Base-by-base conservation (phyloP, 2,888 invertebrate species). In the Melikaiella ostensackeni region DNA sequence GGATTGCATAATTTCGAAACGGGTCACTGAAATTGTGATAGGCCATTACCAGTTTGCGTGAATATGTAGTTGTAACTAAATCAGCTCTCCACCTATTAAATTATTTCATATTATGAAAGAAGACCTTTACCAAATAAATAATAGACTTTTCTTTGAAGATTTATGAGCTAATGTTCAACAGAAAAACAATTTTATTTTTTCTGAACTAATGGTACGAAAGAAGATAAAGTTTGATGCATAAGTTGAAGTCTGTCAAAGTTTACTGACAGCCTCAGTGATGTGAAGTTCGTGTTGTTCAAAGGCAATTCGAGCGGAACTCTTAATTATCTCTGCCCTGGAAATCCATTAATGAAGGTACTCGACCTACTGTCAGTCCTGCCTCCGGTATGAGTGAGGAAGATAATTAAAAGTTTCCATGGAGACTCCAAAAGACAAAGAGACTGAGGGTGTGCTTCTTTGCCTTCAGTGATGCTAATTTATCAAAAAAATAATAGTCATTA, bases 381-480 rank as follows among this genome's bases (percentile, higher is more conserved):
- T 30, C n/a, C 46, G 24, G 66, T 75, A n/a, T 57, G 33, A 27
- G 11, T 30, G 38, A 63, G 73, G 78, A 83, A 84, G 87, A 85
- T 87, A 86, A 88, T 87, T 86, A 86, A 82, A 85, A 86, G 81
- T 86, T 85, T 82, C 78, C 76, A 77, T 76, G 75, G 75, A 80
- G 74, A 79, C 66, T 78, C 66, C 74, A n/a, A 21, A 16, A 33
- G 61, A 21, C 24, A 59, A 59, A 59, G 11, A 63, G 33, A 63
- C 11, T 35, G 4, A 55, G 3, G 8, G n/a, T 50, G n/a, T n/a
- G 11, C 55, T 55, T 21, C 9, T 55, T 55, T n/a, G 1, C 8
- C 0, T 1, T 33, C 62, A 13, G 13, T 6, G 16, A 61, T 27
- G 19, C 55, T 8, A 55, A 55, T 55, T 55, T 55, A 21, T n/a